A percentile compares a stretch with the other conserved stretches of the same genome.
Evolutionary conservation across 2,797 vertebrate species (phyloP).

Genomic region (Euthynnus affinis): DNA sequence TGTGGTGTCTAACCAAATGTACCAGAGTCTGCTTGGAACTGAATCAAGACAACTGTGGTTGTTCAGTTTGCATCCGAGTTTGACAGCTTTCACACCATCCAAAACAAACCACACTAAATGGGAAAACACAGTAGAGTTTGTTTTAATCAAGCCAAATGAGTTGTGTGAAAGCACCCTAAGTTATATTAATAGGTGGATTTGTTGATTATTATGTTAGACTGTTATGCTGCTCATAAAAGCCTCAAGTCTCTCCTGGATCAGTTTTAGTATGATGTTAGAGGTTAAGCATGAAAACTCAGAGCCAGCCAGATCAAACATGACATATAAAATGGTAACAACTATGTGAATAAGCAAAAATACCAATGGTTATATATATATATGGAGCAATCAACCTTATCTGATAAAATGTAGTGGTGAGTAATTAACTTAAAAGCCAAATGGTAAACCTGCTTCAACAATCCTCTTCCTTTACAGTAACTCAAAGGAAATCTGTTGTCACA

Average conservation of each 20-base stretch:
- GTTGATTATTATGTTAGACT: background rate
- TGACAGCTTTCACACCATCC: no score
- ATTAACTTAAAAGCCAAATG: background rate
- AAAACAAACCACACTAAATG: no score
- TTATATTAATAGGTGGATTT: background rate
- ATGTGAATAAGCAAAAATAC: background rate
- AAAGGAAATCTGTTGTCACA: background rate
- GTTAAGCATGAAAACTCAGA: background rate
- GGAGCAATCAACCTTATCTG: no score
- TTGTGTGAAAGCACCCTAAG: no score
- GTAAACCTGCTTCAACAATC: slow-evolving; percentile 8
- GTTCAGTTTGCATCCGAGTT: no score
- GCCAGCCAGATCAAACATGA: background rate
- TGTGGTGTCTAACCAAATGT: no score
- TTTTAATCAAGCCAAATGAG: no score
- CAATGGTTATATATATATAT: no score
- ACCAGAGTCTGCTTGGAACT: no score
- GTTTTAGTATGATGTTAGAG: background rate
- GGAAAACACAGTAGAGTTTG: no score
- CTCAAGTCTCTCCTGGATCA: background rate
- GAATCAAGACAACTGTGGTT: no score
- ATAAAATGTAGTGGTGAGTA: background rate
- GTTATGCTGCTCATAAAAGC: background rate
- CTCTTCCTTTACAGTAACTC: background rate
- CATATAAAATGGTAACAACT: background rate